Conservation (phyloP, 2,888 invertebrate genomes). For the Amiota communis region DNA sequence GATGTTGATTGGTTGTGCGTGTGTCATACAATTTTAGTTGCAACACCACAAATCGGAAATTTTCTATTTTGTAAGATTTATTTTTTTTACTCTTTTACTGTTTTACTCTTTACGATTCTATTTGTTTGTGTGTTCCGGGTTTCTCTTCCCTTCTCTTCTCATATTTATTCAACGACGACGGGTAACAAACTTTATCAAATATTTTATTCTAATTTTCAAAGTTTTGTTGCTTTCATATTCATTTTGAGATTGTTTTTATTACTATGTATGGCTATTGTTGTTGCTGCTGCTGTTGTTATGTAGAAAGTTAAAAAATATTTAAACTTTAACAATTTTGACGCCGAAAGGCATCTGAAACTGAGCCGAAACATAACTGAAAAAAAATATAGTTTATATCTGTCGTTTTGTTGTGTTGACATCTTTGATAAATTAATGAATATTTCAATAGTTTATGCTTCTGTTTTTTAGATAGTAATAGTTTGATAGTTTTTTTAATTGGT, state of each 20-base stretch:
- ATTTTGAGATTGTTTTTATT: constrained; percentile 2
- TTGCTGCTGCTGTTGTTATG: not conserved
- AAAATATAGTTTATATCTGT: not conserved
- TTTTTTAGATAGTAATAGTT: too few species aligned
- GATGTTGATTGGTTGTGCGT: not conserved
- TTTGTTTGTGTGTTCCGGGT: too few species aligned
- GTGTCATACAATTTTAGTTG: constrained; percentile 17
- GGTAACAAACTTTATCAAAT: too few species aligned
- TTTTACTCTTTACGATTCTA: too few species aligned
- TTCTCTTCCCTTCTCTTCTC: too few species aligned
- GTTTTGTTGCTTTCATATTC: not conserved
- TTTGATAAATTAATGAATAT: too few species aligned
- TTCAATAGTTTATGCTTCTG: too few species aligned
- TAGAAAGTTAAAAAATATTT: constrained; percentile 13
- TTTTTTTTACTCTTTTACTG: too few species aligned
- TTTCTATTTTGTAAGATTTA: not conserved
- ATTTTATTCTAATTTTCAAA: too few species aligned
- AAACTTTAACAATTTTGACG: constrained; percentile 10
- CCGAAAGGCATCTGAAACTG: not conserved
- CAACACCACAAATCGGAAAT: constrained; percentile 23
- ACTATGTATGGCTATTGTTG: not conserved
- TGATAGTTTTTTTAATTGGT: too few species aligned
- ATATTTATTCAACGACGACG: too few species aligned
- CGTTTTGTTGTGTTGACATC: too few species aligned
- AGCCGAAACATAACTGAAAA: not conserved